Evolutionary conservation across 2,888 invertebrate species (phyloP), one percentile per base, ranked within the genome.

Genomic region (Limnephilus auricula): DNA sequence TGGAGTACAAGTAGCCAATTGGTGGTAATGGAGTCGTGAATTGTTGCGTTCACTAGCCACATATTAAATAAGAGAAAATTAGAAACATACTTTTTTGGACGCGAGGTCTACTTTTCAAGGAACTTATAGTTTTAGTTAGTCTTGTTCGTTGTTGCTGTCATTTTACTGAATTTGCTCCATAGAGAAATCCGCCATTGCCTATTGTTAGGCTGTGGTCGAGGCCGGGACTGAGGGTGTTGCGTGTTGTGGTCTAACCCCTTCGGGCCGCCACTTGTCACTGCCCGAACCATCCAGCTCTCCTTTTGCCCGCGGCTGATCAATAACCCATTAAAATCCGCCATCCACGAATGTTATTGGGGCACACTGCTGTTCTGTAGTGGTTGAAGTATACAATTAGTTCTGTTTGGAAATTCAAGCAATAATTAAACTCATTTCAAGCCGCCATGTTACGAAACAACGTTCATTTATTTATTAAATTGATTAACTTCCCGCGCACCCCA

Each of bases 181-280:
- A 9, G 25, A 6, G n/a, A 6, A 25, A 25, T 5, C 65, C 65
- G 65, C 65, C 65, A n/a, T 25, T 65, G 65, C 6, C 65, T 65
- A 9, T 3, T 12, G 18, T 4, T 50, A 2, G n/a, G 9, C 65
- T 65, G 65, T 65, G 65, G 65, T 25, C 65, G 65, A 2, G 6
- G 65, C 15, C 32, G 82, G 82, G 32, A 15, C 34, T 32, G 32
- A 32, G 31, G 32, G 32, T 34, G 82, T 37, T 82, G 31, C 80
- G 80, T n/a, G 65, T 15, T 82, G 34, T 25, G 82, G 82, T 82
- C 82, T 82, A 37, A 82, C 82, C 82, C 82, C 82, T 34, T 37
- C 82, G 34, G 82, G 18, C 82, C n/a, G 37, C 82, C 32, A 82
- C 34, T 34, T 34, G 82, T 82, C 82, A 82, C 82, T 82, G 82